Conservation (phyloP, 2,113 vertebrate genomes). For the Lepisosteus oculatus region DNA sequence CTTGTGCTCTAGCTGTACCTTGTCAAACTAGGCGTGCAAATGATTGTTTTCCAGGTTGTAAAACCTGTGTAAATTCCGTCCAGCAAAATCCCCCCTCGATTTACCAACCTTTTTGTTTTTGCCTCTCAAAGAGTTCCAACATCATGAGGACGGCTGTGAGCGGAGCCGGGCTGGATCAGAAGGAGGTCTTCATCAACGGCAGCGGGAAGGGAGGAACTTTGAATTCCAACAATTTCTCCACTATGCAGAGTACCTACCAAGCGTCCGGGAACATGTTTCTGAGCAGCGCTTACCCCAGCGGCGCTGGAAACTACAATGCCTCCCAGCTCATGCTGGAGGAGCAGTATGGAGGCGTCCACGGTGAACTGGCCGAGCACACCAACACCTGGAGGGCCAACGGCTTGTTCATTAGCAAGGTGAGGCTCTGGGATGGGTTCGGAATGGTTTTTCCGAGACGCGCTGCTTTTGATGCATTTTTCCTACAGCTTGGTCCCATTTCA, state of each 20-base stretch:
- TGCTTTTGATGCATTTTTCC: no score
- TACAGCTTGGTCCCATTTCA: no score
- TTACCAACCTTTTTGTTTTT: no score
- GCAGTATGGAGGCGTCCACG: constrained; percentile 16
- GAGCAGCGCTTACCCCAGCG: neutral
- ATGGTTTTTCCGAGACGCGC: neutral
- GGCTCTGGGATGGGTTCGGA: neutral
- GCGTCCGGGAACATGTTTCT: constrained; percentile 1
- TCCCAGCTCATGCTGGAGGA: neutral
- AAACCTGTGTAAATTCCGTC: no score
- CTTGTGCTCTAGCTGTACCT: no score
- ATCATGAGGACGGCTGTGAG: no score
- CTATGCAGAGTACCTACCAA: constrained; percentile 12
- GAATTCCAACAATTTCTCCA: neutral
- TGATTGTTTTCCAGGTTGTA: no score
- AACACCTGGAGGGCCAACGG: constrained; percentile 50
- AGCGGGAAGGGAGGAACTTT: neutral
- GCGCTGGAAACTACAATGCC: no score
- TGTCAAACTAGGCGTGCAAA: no score
- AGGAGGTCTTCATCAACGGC: neutral
- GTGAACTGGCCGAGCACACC: constrained; percentile 7
- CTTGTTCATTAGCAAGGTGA: constrained; percentile 44
- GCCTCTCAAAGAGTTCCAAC: no score
- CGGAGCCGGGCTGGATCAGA: no score
- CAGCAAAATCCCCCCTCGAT: no score